Conservation (phyloP, 2,113 vertebrate species). For the Axis porcinus region DNA sequence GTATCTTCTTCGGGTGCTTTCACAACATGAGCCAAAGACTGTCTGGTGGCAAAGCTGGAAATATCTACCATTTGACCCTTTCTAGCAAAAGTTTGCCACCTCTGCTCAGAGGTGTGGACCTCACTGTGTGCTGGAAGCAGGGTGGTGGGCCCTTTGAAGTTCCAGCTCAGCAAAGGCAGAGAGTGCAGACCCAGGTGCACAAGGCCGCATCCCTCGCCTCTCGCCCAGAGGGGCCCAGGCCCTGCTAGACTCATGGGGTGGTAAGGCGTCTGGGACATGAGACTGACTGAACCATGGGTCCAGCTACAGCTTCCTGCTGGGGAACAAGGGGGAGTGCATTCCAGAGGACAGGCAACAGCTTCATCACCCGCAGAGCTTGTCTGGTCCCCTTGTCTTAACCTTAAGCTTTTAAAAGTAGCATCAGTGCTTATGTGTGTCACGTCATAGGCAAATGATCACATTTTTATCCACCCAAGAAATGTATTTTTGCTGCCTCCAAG, state of each 20-base stretch:
- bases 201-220: fast-evolving
- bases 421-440: not conserved
- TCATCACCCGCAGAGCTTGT: fast-evolving
- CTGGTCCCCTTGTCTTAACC: not conserved
- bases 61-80: not conserved
- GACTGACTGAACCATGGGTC: not conserved
- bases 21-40: not conserved
- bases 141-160: not conserved
- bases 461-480: not conserved
- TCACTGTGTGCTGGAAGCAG: not conserved
- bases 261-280: not conserved
- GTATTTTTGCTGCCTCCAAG: not conserved
- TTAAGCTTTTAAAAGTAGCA: not conserved
- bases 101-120: not conserved
- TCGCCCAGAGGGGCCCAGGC: not conserved
- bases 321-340: not conserved
- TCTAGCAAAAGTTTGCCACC: not conserved
- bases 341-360: not conserved
- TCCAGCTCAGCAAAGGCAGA: not conserved
- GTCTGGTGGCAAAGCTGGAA: not conserved
- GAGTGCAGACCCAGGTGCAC: not conserved
- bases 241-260: not conserved
- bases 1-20: not conserved
- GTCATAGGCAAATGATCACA: not conserved
- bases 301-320: not conserved